Percentiles rank a stretch among this genome's conserved stretches.
These are phyloP conservation scores for Sebastes steindachneri DNA, from an alignment of 2,797 vertebrate species.

Conservation along the genomic window DNA sequence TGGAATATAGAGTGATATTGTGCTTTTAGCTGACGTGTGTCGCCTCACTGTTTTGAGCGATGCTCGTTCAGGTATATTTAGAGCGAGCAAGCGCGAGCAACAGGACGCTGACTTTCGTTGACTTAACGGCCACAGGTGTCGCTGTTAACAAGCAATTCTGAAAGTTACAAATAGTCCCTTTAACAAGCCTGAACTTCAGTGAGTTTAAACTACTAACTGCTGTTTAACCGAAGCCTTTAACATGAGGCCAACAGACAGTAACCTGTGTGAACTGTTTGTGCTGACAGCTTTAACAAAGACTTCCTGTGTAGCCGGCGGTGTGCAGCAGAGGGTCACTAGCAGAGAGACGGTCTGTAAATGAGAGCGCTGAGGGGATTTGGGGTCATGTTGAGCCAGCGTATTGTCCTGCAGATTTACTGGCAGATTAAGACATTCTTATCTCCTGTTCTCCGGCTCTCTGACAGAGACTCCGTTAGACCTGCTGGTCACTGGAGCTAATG, in stretches of 20 bases:
- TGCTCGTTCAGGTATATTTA: too few relatives aligned
- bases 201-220: not conserved
- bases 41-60: too few relatives aligned
- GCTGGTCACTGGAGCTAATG: constrained; percentile 11
- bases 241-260: not conserved
- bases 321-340: constrained; percentile 14
- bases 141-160: too few relatives aligned
- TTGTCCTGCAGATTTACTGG: constrained; percentile 56
- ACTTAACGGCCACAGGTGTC: too few relatives aligned
- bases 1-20: too few relatives aligned
- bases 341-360: constrained; percentile 9
- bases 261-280: not conserved
- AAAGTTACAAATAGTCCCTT: too few relatives aligned
- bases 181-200: not conserved
- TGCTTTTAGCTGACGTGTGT: too few relatives aligned
- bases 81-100: too few relatives aligned
- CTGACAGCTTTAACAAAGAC: constrained; percentile 56
- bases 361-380: constrained; percentile 50
- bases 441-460: not conserved
- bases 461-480: not conserved
- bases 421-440: constrained; percentile 66
- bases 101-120: too few relatives aligned
- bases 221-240: not conserved
- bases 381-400: constrained; percentile 49
- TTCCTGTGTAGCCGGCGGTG: constrained; percentile 28